phyloP scores from a whole-genome alignment of 2,797 vertebrate genomes.

The Gymnocypris eckloni region DNA sequence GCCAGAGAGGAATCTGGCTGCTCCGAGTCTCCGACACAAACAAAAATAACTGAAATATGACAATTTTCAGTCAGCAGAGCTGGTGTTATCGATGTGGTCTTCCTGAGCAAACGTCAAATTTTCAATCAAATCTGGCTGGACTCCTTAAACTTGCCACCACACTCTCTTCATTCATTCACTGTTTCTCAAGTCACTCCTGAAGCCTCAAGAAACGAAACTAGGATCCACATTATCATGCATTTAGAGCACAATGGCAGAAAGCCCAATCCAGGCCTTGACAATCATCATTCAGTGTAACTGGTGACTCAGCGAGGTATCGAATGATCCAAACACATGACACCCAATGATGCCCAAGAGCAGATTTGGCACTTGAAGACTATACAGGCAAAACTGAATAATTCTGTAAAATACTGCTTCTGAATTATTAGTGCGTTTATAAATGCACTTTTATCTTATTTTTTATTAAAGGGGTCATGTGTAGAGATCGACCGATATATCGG shows the following conservation, averaged over 20 bases:
- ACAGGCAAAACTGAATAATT: not conserved
- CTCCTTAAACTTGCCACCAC: not conserved
- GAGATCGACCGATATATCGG: no score
- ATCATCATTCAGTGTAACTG: conserved; percentile 18
- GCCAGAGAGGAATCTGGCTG: conserved; percentile 6
- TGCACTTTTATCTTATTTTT: no score
- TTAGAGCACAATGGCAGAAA: conserved; percentile 23
- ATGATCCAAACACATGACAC: conserved; percentile 26
- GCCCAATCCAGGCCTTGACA: conserved; percentile 17
- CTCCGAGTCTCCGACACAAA: not conserved
- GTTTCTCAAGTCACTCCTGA: not conserved
- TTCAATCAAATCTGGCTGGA: conserved; percentile 1
- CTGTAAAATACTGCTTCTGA: not conserved
- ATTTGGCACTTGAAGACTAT: conserved; percentile 17
- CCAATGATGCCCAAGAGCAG: conserved; percentile 2
- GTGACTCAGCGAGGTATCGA: conserved; percentile 44
- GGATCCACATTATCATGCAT: conserved; percentile 23
- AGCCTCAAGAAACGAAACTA: conserved; percentile 19
- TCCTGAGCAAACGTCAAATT: not conserved
- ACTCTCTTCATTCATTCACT: no score
- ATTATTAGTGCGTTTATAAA: not conserved
- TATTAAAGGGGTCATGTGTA: no score
- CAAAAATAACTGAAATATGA: not conserved
- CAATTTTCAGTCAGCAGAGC: conserved; percentile 20
- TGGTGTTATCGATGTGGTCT: not conserved